Conservation (phyloP, 2,888 invertebrate genomes). For the Drosophila prostipennis region DNA sequence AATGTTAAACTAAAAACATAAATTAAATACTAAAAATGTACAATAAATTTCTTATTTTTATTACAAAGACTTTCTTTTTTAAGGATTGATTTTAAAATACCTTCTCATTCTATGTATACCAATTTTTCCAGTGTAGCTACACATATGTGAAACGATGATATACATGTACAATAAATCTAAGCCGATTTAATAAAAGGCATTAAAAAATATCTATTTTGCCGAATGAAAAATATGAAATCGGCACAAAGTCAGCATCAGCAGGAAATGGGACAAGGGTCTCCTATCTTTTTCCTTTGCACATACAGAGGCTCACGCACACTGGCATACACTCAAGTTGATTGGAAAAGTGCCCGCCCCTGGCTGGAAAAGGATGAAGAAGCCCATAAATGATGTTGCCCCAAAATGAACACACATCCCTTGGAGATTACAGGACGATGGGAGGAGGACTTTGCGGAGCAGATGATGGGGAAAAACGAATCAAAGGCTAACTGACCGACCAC, state of each 20-base stretch:
- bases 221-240: conserved; percentile 74
- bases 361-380: conserved; percentile 46
- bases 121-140: not conserved
- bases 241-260: conserved; percentile 69
- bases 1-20: too few species aligned
- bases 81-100: too few species aligned
- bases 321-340: conserved; percentile 66
- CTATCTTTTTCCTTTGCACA: conserved; percentile 22
- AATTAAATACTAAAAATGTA: too few species aligned
- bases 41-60: too few species aligned
- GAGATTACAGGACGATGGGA: conserved; percentile 9
- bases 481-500: conserved; percentile 57
- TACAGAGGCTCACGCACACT: conserved; percentile 6
- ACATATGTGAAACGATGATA: conserved; percentile 20
- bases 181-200: conserved; percentile 81
- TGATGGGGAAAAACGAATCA: conserved; percentile 32
- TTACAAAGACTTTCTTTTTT: too few species aligned
- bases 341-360: conserved; percentile 63
- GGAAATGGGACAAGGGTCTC: conserved; percentile 42
- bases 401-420: conserved; percentile 60
- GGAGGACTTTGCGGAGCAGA: conserved; percentile 1
- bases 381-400: conserved; percentile 52
- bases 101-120: not conserved
- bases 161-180: conserved; percentile 72
- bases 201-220: conserved; percentile 74